Evolutionary conservation across 2,113 vertebrate genomes (phyloP).

Genomic region (Sminthopsis crassicaudata): DNA sequence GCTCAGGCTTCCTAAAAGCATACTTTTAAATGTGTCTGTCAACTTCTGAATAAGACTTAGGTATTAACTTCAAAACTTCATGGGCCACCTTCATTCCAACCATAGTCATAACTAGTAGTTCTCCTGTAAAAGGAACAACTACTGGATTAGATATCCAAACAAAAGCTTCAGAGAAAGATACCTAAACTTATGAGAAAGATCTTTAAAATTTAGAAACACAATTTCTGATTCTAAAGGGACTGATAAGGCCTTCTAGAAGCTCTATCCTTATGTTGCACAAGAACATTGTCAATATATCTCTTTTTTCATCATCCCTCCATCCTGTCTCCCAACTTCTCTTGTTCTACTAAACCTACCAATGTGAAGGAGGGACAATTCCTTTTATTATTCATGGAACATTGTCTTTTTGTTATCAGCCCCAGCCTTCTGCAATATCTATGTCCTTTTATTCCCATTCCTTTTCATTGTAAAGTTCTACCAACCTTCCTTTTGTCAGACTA

Average conservation of each 20-base stretch:
- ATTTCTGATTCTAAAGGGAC: not conserved
- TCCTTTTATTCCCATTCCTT: not conserved
- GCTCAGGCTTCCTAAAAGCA: too few relatives aligned
- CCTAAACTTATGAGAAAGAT: not conserved
- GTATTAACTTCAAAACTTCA: not conserved
- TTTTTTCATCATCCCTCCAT: not conserved
- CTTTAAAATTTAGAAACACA: not conserved
- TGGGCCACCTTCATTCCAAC: not conserved
- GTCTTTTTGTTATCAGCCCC: not conserved
- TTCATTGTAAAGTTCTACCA: not conserved
- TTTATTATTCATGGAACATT: not conserved
- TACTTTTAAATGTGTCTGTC: not conserved
- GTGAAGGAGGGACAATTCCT: not conserved
- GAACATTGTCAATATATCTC: not conserved
- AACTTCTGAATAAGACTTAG: slow-evolving; percentile 5
- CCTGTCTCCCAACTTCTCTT: not conserved
- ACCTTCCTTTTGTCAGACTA: not conserved
- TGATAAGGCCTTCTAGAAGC: not conserved
- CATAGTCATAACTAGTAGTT: not conserved
- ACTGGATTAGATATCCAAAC: not conserved
- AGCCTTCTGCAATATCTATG: not conserved
- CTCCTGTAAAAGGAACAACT: too few relatives aligned
- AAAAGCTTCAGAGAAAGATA: not conserved
- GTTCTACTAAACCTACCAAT: not conserved
- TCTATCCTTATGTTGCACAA: not conserved